Evolutionary conservation across 2,113 vertebrate species (phyloP).

Genomic region (Zosterops borbonicus): DNA sequence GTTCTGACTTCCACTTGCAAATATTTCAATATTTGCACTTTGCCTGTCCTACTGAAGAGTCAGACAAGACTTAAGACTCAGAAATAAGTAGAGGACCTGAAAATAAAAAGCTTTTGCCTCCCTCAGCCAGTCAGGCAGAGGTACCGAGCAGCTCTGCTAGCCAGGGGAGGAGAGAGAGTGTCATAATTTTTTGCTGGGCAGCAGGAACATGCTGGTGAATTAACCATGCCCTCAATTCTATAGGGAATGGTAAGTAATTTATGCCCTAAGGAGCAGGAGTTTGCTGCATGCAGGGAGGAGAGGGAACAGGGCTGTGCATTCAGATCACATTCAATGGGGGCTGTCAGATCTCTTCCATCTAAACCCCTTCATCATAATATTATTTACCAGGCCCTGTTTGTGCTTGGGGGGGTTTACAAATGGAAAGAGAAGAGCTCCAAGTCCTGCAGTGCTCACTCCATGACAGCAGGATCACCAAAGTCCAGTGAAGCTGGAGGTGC

Average conservation of each 20-base stretch:
- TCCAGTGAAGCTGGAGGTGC: background rate
- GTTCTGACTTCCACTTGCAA: background rate
- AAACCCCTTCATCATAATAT: background rate
- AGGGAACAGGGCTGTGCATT: slow-evolving; percentile 4
- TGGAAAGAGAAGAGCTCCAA: background rate
- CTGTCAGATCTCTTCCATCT: slow-evolving; percentile 15
- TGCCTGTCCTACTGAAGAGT: background rate
- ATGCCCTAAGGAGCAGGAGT: slow-evolving; percentile 18
- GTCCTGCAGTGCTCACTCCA: background rate
- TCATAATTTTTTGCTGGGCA: slow-evolving; percentile 19
- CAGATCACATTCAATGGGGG: slow-evolving; percentile 16
- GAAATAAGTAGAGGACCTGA: background rate
- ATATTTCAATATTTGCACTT: background rate
- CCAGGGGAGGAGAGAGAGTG: background rate
- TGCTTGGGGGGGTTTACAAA: background rate
- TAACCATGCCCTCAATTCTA: slow-evolving; percentile 23
- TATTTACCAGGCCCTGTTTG: background rate
- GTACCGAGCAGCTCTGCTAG: background rate
- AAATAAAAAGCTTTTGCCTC: background rate
- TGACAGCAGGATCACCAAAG: background rate
- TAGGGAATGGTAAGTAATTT: background rate
- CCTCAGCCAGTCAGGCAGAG: background rate
- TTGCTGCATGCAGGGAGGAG: background rate
- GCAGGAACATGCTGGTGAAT: background rate
- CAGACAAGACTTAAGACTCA: background rate